These are phyloP conservation scores for Panagrolaimus sp. DNA, from an alignment of 1,140 invertebrate genomes.

Conservation along the genomic window DNA sequence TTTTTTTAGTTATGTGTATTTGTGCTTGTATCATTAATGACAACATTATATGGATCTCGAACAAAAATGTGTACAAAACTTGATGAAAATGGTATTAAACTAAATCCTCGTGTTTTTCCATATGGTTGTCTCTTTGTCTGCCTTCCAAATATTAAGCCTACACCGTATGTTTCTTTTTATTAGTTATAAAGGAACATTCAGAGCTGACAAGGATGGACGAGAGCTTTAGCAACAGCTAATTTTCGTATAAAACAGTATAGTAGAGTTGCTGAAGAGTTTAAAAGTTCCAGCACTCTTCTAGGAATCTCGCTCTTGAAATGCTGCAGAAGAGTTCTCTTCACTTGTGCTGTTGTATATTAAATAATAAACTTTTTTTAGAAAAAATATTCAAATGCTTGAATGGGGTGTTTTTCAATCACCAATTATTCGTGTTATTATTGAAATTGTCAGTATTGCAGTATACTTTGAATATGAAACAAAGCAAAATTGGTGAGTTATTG, in stretches of 20 bases:
- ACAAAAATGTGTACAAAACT: slow-evolving; percentile 42
- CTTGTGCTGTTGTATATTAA: too few relatives aligned
- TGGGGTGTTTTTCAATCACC: slow-evolving; percentile 54
- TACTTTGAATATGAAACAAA: slow-evolving; percentile 41
- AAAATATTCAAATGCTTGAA: slow-evolving; percentile 45
- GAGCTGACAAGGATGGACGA: too few relatives aligned
- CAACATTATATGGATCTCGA: slow-evolving; percentile 45
- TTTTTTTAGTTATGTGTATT: slow-evolving; percentile 40
- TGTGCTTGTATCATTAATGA: slow-evolving; percentile 45
- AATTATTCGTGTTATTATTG: slow-evolving; percentile 43
- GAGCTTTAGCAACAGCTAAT: too few relatives aligned
- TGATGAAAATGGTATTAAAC: slow-evolving; percentile 15
- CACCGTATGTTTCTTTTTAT: neutral
- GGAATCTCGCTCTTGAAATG: too few relatives aligned
- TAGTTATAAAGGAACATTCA: too few relatives aligned
- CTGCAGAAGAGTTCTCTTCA: too few relatives aligned
- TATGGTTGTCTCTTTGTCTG: slow-evolving; percentile 41
- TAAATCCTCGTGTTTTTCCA: slow-evolving; percentile 39
- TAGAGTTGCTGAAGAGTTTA: too few relatives aligned
- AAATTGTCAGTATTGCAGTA: slow-evolving; percentile 49
- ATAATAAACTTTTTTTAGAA: too few relatives aligned
- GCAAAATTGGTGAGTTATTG: neutral
- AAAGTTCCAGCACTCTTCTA: too few relatives aligned
- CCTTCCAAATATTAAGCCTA: neutral
- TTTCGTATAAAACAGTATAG: too few relatives aligned